A percentile compares a stretch with the other conserved stretches of the same genome.
Conservation (phyloP, 2,113 vertebrate genomes). For the Hyaena hyaena region DNA sequence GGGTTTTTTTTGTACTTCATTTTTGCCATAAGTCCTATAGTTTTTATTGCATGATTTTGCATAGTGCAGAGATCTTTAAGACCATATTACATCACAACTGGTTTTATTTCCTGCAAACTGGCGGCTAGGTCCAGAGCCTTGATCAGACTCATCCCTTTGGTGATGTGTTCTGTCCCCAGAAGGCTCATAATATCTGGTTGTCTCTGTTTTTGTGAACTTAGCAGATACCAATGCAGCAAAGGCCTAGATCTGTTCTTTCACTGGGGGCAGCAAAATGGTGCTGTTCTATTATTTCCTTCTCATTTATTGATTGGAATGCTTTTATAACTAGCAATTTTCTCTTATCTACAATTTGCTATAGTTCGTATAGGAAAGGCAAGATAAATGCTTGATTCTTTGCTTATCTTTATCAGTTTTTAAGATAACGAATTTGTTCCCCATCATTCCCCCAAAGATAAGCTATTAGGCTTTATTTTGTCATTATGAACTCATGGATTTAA, state of each 20-base stretch:
- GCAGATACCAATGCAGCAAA: not conserved
- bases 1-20: not conserved
- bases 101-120: not conserved
- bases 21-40: not conserved
- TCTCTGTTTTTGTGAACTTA: not conserved
- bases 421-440: slow-evolving; percentile 10
- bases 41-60: slow-evolving; percentile 12
- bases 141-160: not conserved
- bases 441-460: not conserved
- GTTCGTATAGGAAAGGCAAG: not conserved
- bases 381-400: not conserved
- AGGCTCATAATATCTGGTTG: not conserved
- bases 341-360: not conserved
- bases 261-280: not conserved
- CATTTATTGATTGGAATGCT: not conserved
- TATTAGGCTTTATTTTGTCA: slow-evolving; percentile 40
- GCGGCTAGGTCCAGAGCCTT: not conserved
- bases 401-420: not conserved
- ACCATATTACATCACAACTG: not conserved
- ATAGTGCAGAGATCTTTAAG: not conserved
- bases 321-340: slow-evolving; percentile 10
- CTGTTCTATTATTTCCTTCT: slow-evolving; percentile 23
- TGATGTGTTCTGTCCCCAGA: not conserved
- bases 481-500: slow-evolving; percentile 35
- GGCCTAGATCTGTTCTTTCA: not conserved